A percentile compares a stretch with the other conserved stretches of the same genome.
These are phyloP conservation scores for Drosophila elegans DNA, from an alignment of 1,140 invertebrate species.

Conservation along the genomic window DNA sequence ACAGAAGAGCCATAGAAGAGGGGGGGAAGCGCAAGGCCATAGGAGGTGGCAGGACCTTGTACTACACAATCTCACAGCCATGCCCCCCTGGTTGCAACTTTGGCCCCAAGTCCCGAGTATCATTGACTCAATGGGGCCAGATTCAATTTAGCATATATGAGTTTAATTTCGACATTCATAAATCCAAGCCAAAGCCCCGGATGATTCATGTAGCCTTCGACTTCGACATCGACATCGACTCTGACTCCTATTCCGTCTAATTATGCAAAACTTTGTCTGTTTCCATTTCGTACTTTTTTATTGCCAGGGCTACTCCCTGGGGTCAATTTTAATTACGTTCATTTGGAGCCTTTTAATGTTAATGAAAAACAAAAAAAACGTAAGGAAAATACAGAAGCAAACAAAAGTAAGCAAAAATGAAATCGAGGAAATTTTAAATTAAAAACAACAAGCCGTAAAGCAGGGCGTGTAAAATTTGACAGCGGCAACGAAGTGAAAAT, in stretches of 20 bases:
- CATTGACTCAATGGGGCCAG: conserved; percentile 50
- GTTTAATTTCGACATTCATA: conserved; percentile 52
- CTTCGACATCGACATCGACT: background rate
- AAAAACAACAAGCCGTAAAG: conserved; percentile 65
- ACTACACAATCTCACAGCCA: background rate
- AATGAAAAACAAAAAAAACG: conserved; percentile 46
- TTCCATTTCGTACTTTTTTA: conserved; percentile 40
- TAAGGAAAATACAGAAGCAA: background rate
- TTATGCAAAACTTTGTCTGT: conserved; percentile 63
- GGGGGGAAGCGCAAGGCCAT: conserved; percentile 5
- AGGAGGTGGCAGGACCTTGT: conserved; percentile 33
- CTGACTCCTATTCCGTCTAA: conserved; percentile 29
- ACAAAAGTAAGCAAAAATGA: conserved; percentile 30
- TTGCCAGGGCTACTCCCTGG: conserved; percentile 58
- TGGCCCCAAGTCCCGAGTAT: conserved; percentile 45
- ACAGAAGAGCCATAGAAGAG: conserved; percentile 18
- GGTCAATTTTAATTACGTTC: conserved; percentile 83
- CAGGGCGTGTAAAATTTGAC: conserved; percentile 76
- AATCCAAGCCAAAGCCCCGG: conserved; percentile 39
- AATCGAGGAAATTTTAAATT: conserved; percentile 54
- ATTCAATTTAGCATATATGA: conserved; percentile 71
- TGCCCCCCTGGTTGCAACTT: conserved; percentile 7
- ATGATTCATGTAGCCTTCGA: conserved; percentile 49
- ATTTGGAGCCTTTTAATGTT: conserved; percentile 68
- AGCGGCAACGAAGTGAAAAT: conserved; percentile 81